A percentile compares a stretch with the other conserved stretches of the same genome.
phyloP scores from a whole-genome alignment of 2,113 vertebrate genomes.

The Struthidea cinerea region DNA sequence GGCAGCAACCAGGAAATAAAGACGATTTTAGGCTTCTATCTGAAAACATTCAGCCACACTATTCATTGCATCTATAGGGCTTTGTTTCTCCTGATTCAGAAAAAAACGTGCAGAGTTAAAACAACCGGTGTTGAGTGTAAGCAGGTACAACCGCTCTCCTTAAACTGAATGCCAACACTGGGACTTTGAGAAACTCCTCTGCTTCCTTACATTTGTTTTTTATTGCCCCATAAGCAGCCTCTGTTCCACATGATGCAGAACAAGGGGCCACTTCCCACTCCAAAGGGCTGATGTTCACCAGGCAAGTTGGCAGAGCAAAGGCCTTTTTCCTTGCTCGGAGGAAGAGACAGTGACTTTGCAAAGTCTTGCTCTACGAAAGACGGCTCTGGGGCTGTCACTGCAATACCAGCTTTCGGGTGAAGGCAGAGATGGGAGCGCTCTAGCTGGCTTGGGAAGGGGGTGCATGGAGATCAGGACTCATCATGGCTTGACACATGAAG shows the following conservation, averaged over 20 bases:
- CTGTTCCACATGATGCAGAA: neutral
- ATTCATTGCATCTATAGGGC: neutral
- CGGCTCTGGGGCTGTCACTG: neutral
- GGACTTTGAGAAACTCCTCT: neutral
- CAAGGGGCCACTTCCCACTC: neutral
- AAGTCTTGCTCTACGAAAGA: neutral
- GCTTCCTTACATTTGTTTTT: neutral
- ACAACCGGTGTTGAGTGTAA: rapidly evolving
- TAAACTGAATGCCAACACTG: neutral
- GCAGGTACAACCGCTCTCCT: neutral
- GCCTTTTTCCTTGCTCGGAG: neutral
- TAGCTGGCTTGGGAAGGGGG: neutral
- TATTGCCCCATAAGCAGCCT: neutral
- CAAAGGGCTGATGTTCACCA: neutral
- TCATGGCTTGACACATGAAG: neutral
- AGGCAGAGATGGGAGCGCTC: rapidly evolving
- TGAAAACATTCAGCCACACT: neutral
- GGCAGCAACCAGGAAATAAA: neutral
- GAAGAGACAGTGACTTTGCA: neutral
- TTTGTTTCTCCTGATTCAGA: neutral
- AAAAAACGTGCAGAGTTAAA: neutral
- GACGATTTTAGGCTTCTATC: neutral
- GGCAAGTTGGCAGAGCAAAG: neutral
- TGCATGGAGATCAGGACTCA: neutral
- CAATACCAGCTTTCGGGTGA: rapidly evolving